phyloP scores from a whole-genome alignment of 2,888 invertebrate species.

The Melanophora roralis region DNA sequence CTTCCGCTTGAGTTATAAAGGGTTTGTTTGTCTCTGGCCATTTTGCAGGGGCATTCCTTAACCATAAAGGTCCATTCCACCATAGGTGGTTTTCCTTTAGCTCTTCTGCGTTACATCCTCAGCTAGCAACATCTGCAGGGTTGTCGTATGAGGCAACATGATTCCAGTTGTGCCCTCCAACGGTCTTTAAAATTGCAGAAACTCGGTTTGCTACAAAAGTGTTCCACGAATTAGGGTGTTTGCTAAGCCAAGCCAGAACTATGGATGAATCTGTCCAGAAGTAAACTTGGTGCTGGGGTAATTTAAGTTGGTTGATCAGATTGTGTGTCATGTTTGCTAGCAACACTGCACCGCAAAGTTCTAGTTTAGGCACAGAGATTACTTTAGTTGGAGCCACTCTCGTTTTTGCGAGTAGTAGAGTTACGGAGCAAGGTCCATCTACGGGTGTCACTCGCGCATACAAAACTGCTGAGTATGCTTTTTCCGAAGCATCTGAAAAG shows the following conservation, averaged over 20 bases:
- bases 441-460: background rate
- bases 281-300: background rate
- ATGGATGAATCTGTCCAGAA: slow-evolving; percentile 16
- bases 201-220: slow-evolving; percentile 7
- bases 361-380: background rate
- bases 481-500: slow-evolving; percentile 7
- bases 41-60: background rate
- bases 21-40: background rate
- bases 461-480: background rate
- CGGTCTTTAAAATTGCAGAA: background rate
- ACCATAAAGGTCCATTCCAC: background rate
- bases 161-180: background rate
- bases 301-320: background rate
- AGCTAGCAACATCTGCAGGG: background rate
- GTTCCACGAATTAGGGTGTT: background rate
- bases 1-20: background rate
- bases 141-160: background rate
- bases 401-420: background rate
- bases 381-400: slow-evolving; percentile 7
- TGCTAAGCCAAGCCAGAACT: background rate
- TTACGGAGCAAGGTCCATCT: background rate
- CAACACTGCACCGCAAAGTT: background rate
- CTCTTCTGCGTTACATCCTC: background rate
- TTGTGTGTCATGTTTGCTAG: background rate
- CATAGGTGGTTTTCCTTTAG: background rate